phyloP scores from a whole-genome alignment of 2,888 invertebrate genomes.

The Melanostoma mellinum region DNA sequence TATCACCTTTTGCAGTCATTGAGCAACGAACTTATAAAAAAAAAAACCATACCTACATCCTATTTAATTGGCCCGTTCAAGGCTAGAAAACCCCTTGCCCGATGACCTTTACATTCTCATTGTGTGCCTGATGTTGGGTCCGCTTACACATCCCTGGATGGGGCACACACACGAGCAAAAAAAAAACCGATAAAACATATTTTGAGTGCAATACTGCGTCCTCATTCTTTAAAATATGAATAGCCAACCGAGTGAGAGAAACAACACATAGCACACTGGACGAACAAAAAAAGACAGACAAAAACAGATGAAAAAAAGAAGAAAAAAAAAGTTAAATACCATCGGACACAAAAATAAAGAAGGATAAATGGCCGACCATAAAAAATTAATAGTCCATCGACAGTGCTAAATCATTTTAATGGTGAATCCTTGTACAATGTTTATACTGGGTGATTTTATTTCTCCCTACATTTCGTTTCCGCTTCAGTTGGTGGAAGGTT shows the following conservation, averaged over 20 bases:
- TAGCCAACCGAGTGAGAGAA: slow-evolving; percentile 12
- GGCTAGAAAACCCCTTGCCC: slow-evolving; percentile 24
- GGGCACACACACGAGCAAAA: neutral
- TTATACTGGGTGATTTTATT: slow-evolving; percentile 8
- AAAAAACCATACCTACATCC: slow-evolving; percentile 18
- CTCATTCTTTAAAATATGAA: slow-evolving; percentile 38
- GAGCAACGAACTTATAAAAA: neutral
- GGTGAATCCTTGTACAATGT: slow-evolving; percentile 73
- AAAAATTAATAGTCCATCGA: slow-evolving; percentile 76
- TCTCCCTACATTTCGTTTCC: slow-evolving; percentile 35
- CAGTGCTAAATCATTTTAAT: slow-evolving; percentile 76
- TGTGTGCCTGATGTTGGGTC: slow-evolving; percentile 22
- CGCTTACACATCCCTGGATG: neutral
- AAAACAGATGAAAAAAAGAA: neutral
- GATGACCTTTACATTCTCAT: slow-evolving; percentile 56
- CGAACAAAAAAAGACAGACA: neutral
- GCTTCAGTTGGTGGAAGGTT: slow-evolving; percentile 31
- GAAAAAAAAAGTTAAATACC: slow-evolving; percentile 59
- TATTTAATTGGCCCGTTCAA: slow-evolving; percentile 23
- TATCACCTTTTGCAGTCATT: slow-evolving; percentile 61
- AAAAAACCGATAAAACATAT: slow-evolving; percentile 45
- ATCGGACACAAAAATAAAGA: slow-evolving; percentile 71
- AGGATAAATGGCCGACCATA: slow-evolving; percentile 73
- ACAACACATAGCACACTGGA: slow-evolving; percentile 18
- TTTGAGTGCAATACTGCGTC: slow-evolving; percentile 59